These are phyloP conservation scores for Unio delphinus DNA, from an alignment of 2,888 invertebrate species.

Conservation along the genomic window DNA sequence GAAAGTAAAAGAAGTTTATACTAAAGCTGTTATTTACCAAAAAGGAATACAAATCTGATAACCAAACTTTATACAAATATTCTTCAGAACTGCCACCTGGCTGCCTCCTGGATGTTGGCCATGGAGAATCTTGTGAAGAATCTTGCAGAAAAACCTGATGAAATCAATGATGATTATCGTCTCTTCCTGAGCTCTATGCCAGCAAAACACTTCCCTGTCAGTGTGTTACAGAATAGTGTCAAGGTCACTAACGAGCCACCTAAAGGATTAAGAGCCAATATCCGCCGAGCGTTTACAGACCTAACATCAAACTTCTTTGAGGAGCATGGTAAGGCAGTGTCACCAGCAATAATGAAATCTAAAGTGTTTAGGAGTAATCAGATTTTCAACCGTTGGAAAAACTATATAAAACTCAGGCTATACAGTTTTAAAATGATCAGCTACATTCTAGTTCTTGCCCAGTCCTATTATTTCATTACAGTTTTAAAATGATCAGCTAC, in stretches of 20 bases:
- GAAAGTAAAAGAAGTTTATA: not conserved
- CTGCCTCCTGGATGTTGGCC: constrained; percentile 72
- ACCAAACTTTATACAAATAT: constrained; percentile 3
- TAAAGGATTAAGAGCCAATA: constrained; percentile 78
- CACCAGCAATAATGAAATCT: no score
- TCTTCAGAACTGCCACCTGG: constrained; percentile 71
- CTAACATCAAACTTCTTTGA: constrained; percentile 88
- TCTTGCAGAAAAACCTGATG: constrained; percentile 66
- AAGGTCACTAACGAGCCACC: constrained; percentile 73
- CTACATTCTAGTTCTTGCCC: no score
- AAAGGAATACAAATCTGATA: no score
- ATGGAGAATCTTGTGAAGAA: constrained; percentile 71
- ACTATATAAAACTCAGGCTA: no score
- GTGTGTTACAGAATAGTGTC: constrained; percentile 72
- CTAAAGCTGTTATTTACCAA: not conserved
- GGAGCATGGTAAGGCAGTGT: constrained; percentile 77
- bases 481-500: no score
- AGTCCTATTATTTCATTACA: no score
- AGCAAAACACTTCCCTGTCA: constrained; percentile 70
- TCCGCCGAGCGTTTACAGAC: constrained; percentile 85
- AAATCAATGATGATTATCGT: constrained; percentile 70
- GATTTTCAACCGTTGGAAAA: no score
- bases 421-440: no score
- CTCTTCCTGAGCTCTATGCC: constrained; percentile 72
- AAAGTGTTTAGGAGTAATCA: no score